Evolutionary conservation across 1,140 invertebrate genomes (phyloP).

Genomic region (Maniola jurtina): DNA sequence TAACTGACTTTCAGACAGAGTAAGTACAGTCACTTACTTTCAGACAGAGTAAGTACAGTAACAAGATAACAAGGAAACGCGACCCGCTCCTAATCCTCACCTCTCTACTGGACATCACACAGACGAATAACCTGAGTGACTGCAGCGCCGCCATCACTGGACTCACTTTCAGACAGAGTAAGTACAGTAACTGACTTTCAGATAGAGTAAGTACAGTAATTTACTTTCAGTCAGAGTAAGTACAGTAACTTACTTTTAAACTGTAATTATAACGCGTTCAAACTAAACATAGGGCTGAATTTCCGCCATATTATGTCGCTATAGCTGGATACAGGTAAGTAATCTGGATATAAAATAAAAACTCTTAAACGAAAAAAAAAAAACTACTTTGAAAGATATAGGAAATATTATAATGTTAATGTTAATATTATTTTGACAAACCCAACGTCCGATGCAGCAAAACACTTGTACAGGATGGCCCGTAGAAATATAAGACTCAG

Average conservation of each 20-base stretch:
- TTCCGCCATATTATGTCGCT: too few species aligned
- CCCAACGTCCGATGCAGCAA: too few species aligned
- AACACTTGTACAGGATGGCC: too few species aligned
- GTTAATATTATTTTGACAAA: too few species aligned
- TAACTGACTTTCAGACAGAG: slow-evolving; percentile 24
- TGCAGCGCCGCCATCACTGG: slow-evolving; percentile 21
- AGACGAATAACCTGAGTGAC: slow-evolving; percentile 34
- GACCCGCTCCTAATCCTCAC: slow-evolving; percentile 40
- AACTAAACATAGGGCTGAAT: too few species aligned
- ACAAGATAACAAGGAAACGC: slow-evolving; percentile 30
- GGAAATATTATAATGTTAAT: too few species aligned
- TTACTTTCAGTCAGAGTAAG: not conserved
- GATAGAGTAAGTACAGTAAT: not conserved
- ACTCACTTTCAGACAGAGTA: not conserved
- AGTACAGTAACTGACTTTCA: not conserved
- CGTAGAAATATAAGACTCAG: too few species aligned
- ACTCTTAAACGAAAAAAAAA: not conserved
- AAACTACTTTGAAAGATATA: not conserved
- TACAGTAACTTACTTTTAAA: not conserved
- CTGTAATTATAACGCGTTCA: too few species aligned
- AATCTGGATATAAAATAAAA: too few species aligned
- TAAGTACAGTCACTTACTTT: slow-evolving; percentile 11
- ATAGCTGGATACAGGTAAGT: too few species aligned
- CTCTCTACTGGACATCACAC: slow-evolving; percentile 41
- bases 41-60: not conserved